Evolutionary conservation across 2,113 vertebrate genomes (phyloP).

Genomic region (Pollimyrus isidori): DNA sequence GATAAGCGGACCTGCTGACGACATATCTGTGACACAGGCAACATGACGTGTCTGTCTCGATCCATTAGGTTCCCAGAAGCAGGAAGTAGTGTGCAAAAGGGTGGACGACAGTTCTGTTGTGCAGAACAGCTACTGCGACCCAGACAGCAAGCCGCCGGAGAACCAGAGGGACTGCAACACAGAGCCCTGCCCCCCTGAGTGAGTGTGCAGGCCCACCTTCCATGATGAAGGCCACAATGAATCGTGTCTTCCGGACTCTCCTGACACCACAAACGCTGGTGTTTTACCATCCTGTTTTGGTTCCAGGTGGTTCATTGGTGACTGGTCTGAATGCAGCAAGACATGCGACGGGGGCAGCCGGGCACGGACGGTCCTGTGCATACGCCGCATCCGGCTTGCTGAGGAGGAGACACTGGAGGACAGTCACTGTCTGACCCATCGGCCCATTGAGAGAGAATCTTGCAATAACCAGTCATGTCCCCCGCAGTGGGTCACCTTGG

Average conservation of each 20-base stretch:
- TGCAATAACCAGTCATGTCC: constrained; percentile 97
- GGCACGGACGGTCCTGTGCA: constrained; percentile 81
- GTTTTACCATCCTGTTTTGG: background rate
- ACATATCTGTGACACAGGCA: too few relatives aligned
- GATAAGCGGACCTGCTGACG: background rate
- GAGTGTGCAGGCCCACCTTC: constrained; percentile 49
- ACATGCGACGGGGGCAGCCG: constrained; percentile 85
- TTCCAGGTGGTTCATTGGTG: constrained; percentile 90
- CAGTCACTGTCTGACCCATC: constrained; percentile 82
- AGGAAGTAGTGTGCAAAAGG: constrained; percentile 89
- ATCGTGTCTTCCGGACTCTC: background rate
- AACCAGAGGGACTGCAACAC: constrained; percentile 88
- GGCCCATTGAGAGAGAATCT: constrained; percentile 78
- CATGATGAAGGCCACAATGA: background rate
- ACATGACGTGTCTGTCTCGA: background rate
- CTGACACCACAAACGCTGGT: background rate
- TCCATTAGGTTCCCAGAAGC: constrained; percentile 78
- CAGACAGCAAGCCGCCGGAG: constrained; percentile 85
- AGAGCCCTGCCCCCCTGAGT: constrained; percentile 98
- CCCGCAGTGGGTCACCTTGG: constrained; percentile 89
- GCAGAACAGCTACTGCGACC: constrained; percentile 94
- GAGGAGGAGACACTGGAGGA: constrained; percentile 89
- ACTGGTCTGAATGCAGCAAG: constrained; percentile 92
- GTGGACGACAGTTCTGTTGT: constrained; percentile 88
- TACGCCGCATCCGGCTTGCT: constrained; percentile 79